Conservation (phyloP, 2,113 vertebrate genomes). For the Crotalus viridis region DNA sequence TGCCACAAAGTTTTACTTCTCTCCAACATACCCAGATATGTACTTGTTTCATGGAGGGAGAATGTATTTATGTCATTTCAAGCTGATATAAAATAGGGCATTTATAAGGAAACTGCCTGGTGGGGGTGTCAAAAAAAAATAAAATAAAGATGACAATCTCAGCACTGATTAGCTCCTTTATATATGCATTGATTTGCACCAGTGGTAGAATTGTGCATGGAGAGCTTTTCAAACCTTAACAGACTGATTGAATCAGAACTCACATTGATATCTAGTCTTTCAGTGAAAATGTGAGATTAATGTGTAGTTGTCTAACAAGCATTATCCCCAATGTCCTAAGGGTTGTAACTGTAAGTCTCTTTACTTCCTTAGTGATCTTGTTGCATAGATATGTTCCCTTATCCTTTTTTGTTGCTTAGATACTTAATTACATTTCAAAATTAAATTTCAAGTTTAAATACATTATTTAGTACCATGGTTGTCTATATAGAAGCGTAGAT, state of each 20-base stretch:
- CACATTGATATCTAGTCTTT: not conserved
- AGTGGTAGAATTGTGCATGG: no score
- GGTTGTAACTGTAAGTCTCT: not conserved
- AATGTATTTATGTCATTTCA: not conserved
- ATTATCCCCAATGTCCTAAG: not conserved
- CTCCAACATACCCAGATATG: not conserved
- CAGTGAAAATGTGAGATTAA: not conserved
- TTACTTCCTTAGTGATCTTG: not conserved
- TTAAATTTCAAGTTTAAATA: not conserved
- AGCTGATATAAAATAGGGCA: not conserved
- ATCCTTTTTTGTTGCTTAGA: not conserved
- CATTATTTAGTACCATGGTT: not conserved
- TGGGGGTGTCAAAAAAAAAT: no score
- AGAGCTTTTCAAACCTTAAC: not conserved
- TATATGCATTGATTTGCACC: not conserved
- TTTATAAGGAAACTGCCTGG: no score
- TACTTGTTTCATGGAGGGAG: not conserved
- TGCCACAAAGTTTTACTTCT: not conserved
- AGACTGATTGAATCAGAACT: not conserved
- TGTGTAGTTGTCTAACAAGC: not conserved
- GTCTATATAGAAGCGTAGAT: not conserved
- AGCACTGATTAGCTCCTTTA: not conserved
- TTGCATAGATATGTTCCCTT: not conserved
- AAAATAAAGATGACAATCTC: no score
- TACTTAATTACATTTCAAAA: not conserved